Base-by-base conservation (phyloP, 1,140 invertebrate genomes). In the Prorops nasuta region DNA sequence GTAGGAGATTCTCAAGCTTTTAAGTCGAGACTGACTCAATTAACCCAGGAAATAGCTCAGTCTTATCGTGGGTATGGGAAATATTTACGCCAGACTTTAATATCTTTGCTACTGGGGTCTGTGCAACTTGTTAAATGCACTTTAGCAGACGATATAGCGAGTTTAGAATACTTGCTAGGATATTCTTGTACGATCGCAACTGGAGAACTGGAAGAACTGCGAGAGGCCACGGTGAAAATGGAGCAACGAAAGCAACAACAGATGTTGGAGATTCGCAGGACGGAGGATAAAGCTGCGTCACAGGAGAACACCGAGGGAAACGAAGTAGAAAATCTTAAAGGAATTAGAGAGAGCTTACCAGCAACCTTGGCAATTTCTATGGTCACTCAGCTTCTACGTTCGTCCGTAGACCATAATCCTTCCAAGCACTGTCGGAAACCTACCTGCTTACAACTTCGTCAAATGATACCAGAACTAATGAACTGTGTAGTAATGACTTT, bases 401-500 rank as follows among this genome's bases (percentile, higher is more conserved):
- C 70, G 1, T 67, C 66, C 22, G 49, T 66, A 4, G 64, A 71
- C n/a, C 54, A 44, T 0, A 57, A 36, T n/a, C 35, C 31, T 1
- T 39, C 49, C 8, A n/a, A 48, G 2, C 51, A 64, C 3, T 49
- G 48, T 4, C 49, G 56, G 2, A 66, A 60, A 48, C 48, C 56
- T 2, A 51, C 59, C 6, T 68, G 67, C 39, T 46, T 62, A 3
- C 72, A 74, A 8, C 49, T 77, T n/a, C 58, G 64, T 14, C 62
- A 69, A 17, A 55, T 78, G 45, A 61, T 75, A 37, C 69, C 70
- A 0, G 69, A 78, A 39, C 37, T 77, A 0, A 70, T 74, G 57
- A 47, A 40, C 0, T 76, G 71, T 39, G 46, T 74, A 1, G 63
- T 63, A 10, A 59, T 57, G n/a, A 74, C 67, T 10, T 40, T 78